These are phyloP conservation scores for Diplogasteroides magnus DNA, from an alignment of 1,140 invertebrate species.

Conservation along the genomic window DNA sequence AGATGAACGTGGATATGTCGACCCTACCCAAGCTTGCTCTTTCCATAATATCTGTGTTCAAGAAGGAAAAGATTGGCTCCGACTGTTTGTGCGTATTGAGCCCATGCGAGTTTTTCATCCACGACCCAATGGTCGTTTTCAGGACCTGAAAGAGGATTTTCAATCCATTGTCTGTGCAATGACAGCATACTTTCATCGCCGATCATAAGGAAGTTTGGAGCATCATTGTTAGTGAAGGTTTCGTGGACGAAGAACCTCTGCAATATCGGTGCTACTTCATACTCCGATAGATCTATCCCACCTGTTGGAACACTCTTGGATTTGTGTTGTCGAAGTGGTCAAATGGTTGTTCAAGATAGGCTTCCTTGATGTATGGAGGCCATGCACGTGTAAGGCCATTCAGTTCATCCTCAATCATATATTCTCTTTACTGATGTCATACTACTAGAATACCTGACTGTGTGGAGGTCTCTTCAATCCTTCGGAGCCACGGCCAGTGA, in stretches of 20 bases:
- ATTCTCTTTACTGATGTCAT: too few relatives aligned
- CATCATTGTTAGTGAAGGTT: too few relatives aligned
- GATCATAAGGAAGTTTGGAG: neutral
- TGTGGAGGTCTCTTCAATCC: too few relatives aligned
- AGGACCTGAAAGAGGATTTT: neutral
- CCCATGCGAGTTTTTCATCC: slow-evolving; percentile 52
- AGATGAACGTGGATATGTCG: too few relatives aligned
- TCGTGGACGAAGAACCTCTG: neutral
- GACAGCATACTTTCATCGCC: too few relatives aligned
- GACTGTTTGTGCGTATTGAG: slow-evolving; percentile 77
- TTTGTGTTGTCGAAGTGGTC: neutral
- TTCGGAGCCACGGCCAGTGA: too few relatives aligned
- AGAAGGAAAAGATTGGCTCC: slow-evolving; percentile 76
- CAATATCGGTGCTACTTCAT: too few relatives aligned
- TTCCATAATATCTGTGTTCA: slow-evolving; percentile 85
- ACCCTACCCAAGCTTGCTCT: slow-evolving; percentile 76
- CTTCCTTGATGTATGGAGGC: neutral
- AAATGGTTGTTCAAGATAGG: neutral
- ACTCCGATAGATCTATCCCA: too few relatives aligned
- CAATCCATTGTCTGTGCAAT: too few relatives aligned
- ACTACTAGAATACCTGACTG: too few relatives aligned
- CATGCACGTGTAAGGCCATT: too few relatives aligned
- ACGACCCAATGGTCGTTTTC: neutral
- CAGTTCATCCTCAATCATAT: too few relatives aligned
- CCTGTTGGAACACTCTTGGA: neutral